Percentiles rank a stretch among this genome's conserved stretches.
These are phyloP conservation scores for Akabosia matsudoensis DNA, from an alignment of 1,140 invertebrate genomes.

Conservation along the genomic window DNA sequence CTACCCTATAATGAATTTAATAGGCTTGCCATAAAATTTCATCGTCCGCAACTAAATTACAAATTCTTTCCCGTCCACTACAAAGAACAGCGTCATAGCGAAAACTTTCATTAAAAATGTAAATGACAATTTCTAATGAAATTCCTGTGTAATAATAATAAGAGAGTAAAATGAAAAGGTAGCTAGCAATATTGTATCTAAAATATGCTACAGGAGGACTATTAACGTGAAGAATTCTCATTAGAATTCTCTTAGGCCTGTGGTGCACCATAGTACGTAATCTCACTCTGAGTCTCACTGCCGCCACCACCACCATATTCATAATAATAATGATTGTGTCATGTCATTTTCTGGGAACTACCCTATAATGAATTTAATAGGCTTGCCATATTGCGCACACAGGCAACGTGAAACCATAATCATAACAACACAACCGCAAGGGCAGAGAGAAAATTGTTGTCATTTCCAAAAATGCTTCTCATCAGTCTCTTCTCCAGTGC, in stretches of 20 bases:
- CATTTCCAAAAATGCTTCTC: background rate
- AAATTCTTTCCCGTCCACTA: no score
- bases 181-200: no score
- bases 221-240: no score
- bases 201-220: no score
- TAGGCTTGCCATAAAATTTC: background rate
- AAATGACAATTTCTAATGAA: conserved; percentile 43
- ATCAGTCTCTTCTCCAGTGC: background rate
- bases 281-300: no score
- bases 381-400: background rate
- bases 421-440: background rate
- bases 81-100: no score
- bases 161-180: no score
- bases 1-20: background rate
- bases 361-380: background rate
- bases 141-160: background rate
- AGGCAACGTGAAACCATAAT: background rate
- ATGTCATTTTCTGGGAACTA: background rate
- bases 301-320: background rate
- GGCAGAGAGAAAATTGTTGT: background rate
- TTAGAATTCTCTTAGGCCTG: no score
- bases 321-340: background rate
- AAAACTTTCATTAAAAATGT: conserved; percentile 46
- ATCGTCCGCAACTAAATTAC: no score
- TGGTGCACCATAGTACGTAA: no score